Evolutionary conservation across 2,888 invertebrate genomes (phyloP).

Genomic region (Hypomecis atomaria): DNA sequence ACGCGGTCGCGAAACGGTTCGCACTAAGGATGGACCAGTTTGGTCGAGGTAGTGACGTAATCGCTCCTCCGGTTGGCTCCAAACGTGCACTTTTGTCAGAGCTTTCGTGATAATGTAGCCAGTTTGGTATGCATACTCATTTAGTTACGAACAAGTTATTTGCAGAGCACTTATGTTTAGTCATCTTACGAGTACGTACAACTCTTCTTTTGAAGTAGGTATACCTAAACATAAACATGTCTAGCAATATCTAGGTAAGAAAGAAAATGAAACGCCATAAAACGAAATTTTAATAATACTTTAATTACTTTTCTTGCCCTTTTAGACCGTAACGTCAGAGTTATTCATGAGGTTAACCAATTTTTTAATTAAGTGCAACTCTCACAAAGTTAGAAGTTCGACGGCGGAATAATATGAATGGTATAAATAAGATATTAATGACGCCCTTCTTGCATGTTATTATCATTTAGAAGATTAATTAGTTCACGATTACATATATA

Average conservation of each 20-base stretch:
- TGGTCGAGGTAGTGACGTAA: constrained; percentile 28
- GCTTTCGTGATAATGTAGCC: constrained; percentile 27
- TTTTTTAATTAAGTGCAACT: constrained; percentile 3
- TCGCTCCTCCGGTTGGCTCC: constrained; percentile 14
- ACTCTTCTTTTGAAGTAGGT: background rate
- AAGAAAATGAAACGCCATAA: constrained; percentile 6
- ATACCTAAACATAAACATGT: no score
- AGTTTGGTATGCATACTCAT: constrained; percentile 13
- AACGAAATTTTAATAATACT: background rate
- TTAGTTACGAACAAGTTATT: background rate
- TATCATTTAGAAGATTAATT: no score
- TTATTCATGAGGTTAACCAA: constrained; percentile 15
- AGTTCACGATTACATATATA: no score
- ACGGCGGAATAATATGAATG: background rate
- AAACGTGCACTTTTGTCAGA: constrained; percentile 28
- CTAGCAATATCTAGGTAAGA: background rate
- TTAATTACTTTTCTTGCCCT: constrained; percentile 21
- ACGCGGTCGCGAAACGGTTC: constrained; percentile 29
- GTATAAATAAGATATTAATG: no score
- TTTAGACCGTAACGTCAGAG: constrained; percentile 12
- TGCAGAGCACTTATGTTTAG: constrained; percentile 1
- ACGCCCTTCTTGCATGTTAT: background rate
- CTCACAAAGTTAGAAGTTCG: background rate
- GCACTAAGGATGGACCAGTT: constrained; percentile 36
- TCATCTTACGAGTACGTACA: constrained; percentile 1